Evolutionary conservation across 1,140 invertebrate genomes (phyloP), one percentile per base, ranked within the genome.

Genomic region (Drosophila mayri): DNA sequence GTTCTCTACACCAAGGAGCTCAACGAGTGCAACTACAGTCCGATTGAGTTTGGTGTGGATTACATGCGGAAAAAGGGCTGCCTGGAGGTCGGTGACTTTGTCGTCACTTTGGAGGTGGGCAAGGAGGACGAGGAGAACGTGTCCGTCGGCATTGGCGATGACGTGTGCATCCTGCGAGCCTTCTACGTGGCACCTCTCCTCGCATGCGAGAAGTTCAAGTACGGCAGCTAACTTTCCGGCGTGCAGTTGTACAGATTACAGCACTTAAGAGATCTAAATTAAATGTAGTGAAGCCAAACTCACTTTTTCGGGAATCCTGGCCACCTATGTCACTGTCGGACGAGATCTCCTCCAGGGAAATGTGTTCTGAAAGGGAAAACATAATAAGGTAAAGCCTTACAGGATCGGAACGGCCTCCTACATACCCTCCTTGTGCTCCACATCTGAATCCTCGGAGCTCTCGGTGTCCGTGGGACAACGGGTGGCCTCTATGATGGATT

Each of bases 301-400:
- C 44, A 92, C 86, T 67, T 14, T 67, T 75, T 2, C 83, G 78
- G 4, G 64, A 47, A 4, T 73, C 72, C 49, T 64, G 70, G 16
- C 82, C 87, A 9, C 77, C 91, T n/a, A 92, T 90, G 70, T 93
- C 92, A 64, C 91, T 92, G 55, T 94, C 94, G 0, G 94, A 95
- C 4, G 94, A 95, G 37, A 95, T 95, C 81, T 94, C 94, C 62
- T 95, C 94, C 68, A 95, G 83, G 0, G 94, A 94, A 52, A 95
- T 94, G n/a, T 94, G 94, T 76, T 95, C 94, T 86, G 3, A 66
- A 63, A 35, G 8, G 16, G 4, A 6, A 41, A 46, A 12, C 11
- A 8, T 4, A 14, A 7, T n/a, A 11, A 11, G 43, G 10, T 2
- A 10, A 2, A 16, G 6, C 1, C 16, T 16, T 12, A 16, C 2